Conservation (phyloP, 1,140 invertebrate genomes). For the Cotesia chilonis region DNA sequence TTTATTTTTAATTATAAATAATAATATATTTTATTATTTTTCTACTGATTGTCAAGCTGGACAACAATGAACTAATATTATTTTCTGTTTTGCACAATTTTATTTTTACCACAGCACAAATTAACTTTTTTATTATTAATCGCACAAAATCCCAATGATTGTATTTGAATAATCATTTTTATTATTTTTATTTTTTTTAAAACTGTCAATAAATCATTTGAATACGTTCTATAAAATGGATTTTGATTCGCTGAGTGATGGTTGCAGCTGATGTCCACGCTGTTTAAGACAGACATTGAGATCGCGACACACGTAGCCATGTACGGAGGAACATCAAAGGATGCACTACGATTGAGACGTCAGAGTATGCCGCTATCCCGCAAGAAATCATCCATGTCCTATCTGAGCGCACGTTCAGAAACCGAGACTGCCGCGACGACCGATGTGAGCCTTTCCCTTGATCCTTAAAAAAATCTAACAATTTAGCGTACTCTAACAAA, state of each 20-base stretch:
- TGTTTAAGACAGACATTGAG: conserved; percentile 82
- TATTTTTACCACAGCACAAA: conserved; percentile 4
- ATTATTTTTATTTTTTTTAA: background rate
- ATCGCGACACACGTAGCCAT: conserved; percentile 72
- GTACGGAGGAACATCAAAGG: conserved; percentile 64
- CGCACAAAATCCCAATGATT: conserved; percentile 13
- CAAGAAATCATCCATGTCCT: conserved; percentile 66
- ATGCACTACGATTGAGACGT: conserved; percentile 61
- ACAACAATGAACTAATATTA: background rate
- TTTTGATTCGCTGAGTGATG: conserved; percentile 51
- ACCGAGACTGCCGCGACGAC: conserved; percentile 59
- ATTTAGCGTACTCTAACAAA: conserved; percentile 17
- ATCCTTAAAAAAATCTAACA: conserved; percentile 22
- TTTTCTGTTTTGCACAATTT: background rate
- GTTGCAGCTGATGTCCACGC: conserved; percentile 79
- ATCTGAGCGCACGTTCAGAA: conserved; percentile 63
- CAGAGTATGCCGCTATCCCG: conserved; percentile 62
- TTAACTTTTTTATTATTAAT: background rate
- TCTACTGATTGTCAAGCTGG: no score
- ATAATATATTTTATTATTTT: no score
- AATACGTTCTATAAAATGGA: conserved; percentile 4
- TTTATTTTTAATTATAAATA: no score
- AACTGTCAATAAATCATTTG: background rate
- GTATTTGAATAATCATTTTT: conserved; percentile 7
- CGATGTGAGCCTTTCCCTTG: conserved; percentile 59